phyloP scores from a whole-genome alignment of 2,888 invertebrate species.

The Drosophila pegasa region DNA sequence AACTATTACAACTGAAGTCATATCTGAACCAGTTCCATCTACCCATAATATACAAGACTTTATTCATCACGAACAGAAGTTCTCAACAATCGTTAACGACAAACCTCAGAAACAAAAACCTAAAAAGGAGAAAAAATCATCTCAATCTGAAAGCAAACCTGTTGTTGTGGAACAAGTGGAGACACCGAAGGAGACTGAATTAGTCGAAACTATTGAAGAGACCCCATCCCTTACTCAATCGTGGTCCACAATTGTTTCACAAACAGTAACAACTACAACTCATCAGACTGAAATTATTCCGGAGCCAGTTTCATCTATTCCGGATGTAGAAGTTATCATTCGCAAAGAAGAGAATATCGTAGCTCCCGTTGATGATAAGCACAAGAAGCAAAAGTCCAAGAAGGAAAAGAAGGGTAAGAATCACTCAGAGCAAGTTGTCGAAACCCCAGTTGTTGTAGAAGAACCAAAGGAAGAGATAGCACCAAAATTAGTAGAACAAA shows the following conservation, averaged over 20 bases:
- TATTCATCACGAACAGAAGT: constrained; percentile 10
- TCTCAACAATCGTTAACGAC: constrained; percentile 18
- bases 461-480: constrained; percentile 4
- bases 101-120: constrained; percentile 33
- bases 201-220: neutral
- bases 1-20: neutral
- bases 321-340: constrained; percentile 5
- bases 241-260: constrained; percentile 64
- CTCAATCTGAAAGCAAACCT: constrained; percentile 2
- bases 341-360: constrained; percentile 15
- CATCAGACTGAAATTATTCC: constrained; percentile 2
- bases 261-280: constrained; percentile 30
- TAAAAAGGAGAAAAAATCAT: constrained; percentile 41
- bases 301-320: neutral
- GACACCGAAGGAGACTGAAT: neutral
- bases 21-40: neutral
- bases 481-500: constrained; percentile 12
- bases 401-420: constrained; percentile 36
- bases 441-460: constrained; percentile 11
- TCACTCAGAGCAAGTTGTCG: neutral
- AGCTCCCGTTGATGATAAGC: constrained; percentile 25
- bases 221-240: constrained; percentile 21
- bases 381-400: constrained; percentile 41
- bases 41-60: constrained; percentile 7
- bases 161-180: neutral